Base-by-base conservation (phyloP, 2,888 invertebrate genomes). In the Plusia festucae region DNA sequence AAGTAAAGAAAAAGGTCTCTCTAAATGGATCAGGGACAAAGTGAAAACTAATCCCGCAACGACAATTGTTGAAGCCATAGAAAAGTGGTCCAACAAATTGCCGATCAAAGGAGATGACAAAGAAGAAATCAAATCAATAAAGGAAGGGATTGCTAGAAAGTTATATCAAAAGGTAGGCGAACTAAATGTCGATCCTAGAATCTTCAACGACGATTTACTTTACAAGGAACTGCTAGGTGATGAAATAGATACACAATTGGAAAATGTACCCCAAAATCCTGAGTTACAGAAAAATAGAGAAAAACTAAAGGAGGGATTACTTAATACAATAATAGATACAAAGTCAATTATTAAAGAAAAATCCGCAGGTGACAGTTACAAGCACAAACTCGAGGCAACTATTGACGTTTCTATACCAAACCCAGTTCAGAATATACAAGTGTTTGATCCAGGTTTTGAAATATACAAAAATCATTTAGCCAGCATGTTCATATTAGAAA, bases 401-500 rank as follows among this genome's bases (percentile, higher is more conserved):
- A 87, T 92, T 56, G 88, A 89, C 53, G 78, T 82, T 4, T 88
- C 90, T 0, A 79, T 92, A 9, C 88, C 90, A 0, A 79, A 86
- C 62, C 87, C 89, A 11, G 53, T 83, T 0, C 75, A 70, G 8
- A 59, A 53, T 40, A 79, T 59, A 6, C 74, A 84, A 61, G 58
- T 65, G 1, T 74, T 82, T 44, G 87, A 89, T 62, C 90, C 91
- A 60, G 88, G 83, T 3, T 91, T 91, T 76, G 88, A 91, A 76
- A 83, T 92, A 55, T 92, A 90, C 57, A 92, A 91, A 75, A 85
- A 83, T 68, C 83, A 85, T 6, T 76, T 92, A 66, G 85, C 88
- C n/a, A 82, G 85, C 20, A 83, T 86, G 72, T 92, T 91, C 73
- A 88, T 92, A 65, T 78, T 92, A 58, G 87, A 91, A 63, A 91